These are phyloP conservation scores for Syrphus vitripennis DNA, from an alignment of 2,888 invertebrate species.

Conservation along the genomic window DNA sequence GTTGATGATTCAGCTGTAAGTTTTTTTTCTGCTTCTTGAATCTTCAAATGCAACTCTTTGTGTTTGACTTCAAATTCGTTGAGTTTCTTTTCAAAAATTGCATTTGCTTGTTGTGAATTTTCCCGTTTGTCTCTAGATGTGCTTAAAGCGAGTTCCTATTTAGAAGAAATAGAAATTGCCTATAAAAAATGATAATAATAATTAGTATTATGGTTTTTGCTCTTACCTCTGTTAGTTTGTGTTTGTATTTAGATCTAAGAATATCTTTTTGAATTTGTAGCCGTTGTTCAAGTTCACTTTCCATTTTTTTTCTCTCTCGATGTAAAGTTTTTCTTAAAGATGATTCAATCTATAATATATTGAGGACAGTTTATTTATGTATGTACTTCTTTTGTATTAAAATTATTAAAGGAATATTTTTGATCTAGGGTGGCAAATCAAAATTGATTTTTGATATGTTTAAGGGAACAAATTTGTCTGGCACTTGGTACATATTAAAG, in stretches of 20 bases:
- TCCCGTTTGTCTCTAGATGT: slow-evolving; percentile 67
- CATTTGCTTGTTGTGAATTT: slow-evolving; percentile 73
- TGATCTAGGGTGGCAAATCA: too few relatives aligned
- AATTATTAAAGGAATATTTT: too few relatives aligned
- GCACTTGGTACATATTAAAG: too few relatives aligned
- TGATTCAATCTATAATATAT: slow-evolving; percentile 74
- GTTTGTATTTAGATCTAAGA: slow-evolving; percentile 76
- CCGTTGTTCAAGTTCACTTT: slow-evolving; percentile 75
- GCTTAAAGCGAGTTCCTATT: slow-evolving; percentile 72
- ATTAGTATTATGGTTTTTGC: too few relatives aligned
- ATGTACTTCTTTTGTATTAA: too few relatives aligned
- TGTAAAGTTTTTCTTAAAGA: slow-evolving; percentile 77
- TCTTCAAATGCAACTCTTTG: slow-evolving; percentile 74
- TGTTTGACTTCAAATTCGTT: slow-evolving; percentile 77
- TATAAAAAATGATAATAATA: too few relatives aligned
- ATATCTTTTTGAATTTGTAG: slow-evolving; percentile 77
- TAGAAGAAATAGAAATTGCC: too few relatives aligned
- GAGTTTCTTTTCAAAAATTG: slow-evolving; percentile 76
- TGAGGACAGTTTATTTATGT: background rate
- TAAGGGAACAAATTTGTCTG: too few relatives aligned
- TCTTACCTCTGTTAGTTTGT: slow-evolving; percentile 76
- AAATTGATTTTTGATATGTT: too few relatives aligned
- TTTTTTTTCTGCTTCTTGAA: slow-evolving; percentile 71
- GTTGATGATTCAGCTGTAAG: background rate
- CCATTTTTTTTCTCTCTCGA: slow-evolving; percentile 76